Base-by-base conservation (phyloP, 2,888 invertebrate genomes). In the Pyralis farinalis region DNA sequence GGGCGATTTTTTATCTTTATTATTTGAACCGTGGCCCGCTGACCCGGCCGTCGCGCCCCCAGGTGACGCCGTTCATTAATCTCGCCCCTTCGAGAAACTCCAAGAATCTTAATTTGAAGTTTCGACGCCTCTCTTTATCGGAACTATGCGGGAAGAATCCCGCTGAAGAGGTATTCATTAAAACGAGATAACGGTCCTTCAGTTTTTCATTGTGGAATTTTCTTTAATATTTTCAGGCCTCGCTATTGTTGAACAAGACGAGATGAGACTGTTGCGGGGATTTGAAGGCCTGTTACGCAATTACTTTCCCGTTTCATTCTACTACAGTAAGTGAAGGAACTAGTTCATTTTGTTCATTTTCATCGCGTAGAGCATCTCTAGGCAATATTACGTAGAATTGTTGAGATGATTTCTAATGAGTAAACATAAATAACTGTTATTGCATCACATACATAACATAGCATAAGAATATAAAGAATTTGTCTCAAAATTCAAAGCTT, bases 101-200 rank as follows among this genome's bases (percentile, higher is more conserved):
- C 52, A 85, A 78, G 86, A 87, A 87, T 87, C 87, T 87, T 88
- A 88, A 88, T 87, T 88, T 88, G 82, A 87, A 87, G 82, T 88
- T 85, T 83, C 80, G 71, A 75, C 80, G 83, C 78, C 77, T 73
- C 80, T 85, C 84, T 82, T 79, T 78, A 83, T 81, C 74, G 72
- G 75, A 88, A 88, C 86, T 87, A 88, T 87, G 83, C 71, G 75
- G 72, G 84, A 86, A 85, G 86, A 86, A 88, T 87, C 71, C 75
- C 63, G 16, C 61, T 70, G 60, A 53, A 58, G 64, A 70, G 75
- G 71, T 74, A 80, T 83, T 86, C 81, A 79, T 84, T 85, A 78
- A 78, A 78, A 70, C 68, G 73, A 68, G 63, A 71, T 70, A 72
- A 67, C 61, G 70, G 63, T 50, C 59, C 58, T 16, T 12, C 20